These are phyloP conservation scores for Ornithorhynchus anatinus DNA, from an alignment of 2,113 vertebrate genomes.

Conservation along the genomic window DNA sequence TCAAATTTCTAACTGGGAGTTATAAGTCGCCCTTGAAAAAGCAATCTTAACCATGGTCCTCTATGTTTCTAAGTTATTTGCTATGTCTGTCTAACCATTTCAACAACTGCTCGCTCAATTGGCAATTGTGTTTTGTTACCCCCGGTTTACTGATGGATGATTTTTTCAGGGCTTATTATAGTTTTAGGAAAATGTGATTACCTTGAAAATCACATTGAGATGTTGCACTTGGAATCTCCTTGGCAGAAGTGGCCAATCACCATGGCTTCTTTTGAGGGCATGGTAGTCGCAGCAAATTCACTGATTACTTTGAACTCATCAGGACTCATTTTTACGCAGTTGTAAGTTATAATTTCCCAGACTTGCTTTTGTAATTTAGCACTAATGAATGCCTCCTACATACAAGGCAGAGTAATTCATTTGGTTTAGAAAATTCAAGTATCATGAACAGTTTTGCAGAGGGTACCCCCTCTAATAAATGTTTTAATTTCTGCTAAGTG, in stretches of 20 bases:
- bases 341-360: constrained; percentile 15
- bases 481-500: neutral
- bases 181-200: neutral
- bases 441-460: neutral
- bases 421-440: constrained; percentile 27
- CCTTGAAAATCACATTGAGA: neutral
- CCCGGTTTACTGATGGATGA: neutral
- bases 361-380: constrained; percentile 31
- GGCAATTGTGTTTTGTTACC: neutral
- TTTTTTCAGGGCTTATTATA: neutral
- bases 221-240: neutral
- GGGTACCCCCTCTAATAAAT: neutral
- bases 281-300: neutral
- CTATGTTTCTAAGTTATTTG: neutral
- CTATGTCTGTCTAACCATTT: neutral
- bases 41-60: neutral
- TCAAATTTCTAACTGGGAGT: neutral
- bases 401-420: neutral
- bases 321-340: neutral
- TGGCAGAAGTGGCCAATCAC: neutral
- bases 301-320: neutral
- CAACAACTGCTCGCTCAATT: neutral
- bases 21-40: neutral
- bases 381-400: constrained; percentile 10
- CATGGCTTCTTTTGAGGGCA: neutral